A percentile compares a stretch with the other conserved stretches of the same genome.
Conservation (phyloP, 2,888 invertebrate genomes). For the Drosophila cyrtoloma region DNA sequence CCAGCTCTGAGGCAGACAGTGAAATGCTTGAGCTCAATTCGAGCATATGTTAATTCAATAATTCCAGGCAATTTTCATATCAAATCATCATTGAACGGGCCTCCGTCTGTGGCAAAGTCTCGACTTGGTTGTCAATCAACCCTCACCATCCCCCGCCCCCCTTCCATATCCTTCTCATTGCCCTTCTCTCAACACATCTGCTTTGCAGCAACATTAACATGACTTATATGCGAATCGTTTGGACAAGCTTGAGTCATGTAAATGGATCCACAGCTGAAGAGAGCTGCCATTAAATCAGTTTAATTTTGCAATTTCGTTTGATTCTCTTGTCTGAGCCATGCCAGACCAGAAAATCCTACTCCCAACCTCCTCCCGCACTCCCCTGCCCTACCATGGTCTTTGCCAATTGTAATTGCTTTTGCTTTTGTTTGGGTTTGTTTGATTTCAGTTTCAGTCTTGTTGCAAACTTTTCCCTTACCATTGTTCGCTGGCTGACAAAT, state of each 20-base stretch:
- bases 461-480: conserved; percentile 54
- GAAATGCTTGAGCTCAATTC: conserved; percentile 75
- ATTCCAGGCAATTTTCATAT: conserved; percentile 82
- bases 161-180: background rate
- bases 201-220: conserved; percentile 62
- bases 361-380: background rate
- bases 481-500: conserved; percentile 66
- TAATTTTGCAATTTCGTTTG: conserved; percentile 78
- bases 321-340: conserved; percentile 53
- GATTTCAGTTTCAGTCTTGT: conserved; percentile 59
- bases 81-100: conserved; percentile 65
- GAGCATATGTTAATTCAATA: conserved; percentile 82
- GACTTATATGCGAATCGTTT: conserved; percentile 52
- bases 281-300: conserved; percentile 70
- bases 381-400: background rate
- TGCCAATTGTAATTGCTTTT: conserved; percentile 73
- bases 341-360: background rate
- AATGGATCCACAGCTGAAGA: conserved; percentile 37
- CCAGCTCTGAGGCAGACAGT: conserved; percentile 35
- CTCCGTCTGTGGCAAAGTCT: conserved; percentile 49
- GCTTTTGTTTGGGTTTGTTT: conserved; percentile 66
- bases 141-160: conserved; percentile 24
- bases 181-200: background rate
- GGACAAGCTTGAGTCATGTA: conserved; percentile 36
- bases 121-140: conserved; percentile 69